phyloP scores from a whole-genome alignment of 2,888 invertebrate genomes.

The Catocala sponsa region DNA sequence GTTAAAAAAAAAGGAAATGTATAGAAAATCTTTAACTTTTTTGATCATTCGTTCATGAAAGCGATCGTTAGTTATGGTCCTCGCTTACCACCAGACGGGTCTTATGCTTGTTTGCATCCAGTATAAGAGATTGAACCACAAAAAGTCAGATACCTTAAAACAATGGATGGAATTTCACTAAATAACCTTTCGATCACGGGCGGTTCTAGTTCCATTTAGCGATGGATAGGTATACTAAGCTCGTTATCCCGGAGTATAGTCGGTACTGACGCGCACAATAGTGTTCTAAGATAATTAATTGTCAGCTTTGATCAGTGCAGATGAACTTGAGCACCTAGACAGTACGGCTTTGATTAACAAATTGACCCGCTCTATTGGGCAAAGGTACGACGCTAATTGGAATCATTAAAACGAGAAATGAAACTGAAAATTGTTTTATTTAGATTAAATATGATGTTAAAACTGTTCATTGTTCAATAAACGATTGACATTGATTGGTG shows the following conservation, averaged over 20 bases:
- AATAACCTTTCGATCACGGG: too few species aligned
- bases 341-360: constrained; percentile 4
- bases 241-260: background rate
- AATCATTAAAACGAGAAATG: background rate
- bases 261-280: background rate
- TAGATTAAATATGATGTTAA: too few species aligned
- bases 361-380: background rate
- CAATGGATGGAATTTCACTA: too few species aligned
- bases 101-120: too few species aligned
- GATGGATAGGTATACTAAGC: background rate
- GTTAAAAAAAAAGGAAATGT: too few species aligned
- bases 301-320: background rate
- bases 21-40: too few species aligned
- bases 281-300: background rate
- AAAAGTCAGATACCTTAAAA: too few species aligned
- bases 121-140: too few species aligned
- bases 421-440: background rate
- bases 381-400: background rate
- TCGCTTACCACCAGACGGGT: too few species aligned
- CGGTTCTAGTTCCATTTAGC: background rate
- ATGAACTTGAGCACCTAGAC: background rate
- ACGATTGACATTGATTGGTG: background rate
- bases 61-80: too few species aligned
- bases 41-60: too few species aligned
- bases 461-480: too few species aligned